Conservation (phyloP, 1,140 invertebrate genomes). For the Cotesia chilonis region DNA sequence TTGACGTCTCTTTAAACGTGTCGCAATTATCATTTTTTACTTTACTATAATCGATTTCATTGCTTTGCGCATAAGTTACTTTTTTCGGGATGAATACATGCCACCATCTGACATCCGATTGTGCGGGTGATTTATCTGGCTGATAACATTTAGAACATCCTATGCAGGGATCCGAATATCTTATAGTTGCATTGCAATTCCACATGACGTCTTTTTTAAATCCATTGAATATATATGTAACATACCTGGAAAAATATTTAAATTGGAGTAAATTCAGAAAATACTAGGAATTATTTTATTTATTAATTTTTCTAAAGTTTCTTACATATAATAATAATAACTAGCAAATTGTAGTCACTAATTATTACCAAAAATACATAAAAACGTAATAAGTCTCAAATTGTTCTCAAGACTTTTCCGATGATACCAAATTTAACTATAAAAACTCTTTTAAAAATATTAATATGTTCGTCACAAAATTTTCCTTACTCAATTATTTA, state of each 20-base stretch:
- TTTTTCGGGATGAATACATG: constrained; percentile 64
- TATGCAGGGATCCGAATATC: constrained; percentile 79
- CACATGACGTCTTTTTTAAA: constrained; percentile 74
- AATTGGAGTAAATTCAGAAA: no score
- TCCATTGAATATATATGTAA: constrained; percentile 68
- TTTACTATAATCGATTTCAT: constrained; percentile 62
- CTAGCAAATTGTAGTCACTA: no score
- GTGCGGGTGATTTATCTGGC: constrained; percentile 45
- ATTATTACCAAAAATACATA: no score
- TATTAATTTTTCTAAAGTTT: no score
- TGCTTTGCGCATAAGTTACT: constrained; percentile 32
- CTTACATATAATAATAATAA: no score
- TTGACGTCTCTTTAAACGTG: constrained; percentile 63
- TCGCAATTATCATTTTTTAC: constrained; percentile 73
- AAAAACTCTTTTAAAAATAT: no score
- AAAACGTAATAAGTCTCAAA: no score
- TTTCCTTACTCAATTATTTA: no score
- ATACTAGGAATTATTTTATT: no score
- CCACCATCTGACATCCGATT: constrained; percentile 64
- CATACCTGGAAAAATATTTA: constrained; percentile 52
- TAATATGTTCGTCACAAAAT: no score
- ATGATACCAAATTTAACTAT: no score
- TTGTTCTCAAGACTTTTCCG: no score
- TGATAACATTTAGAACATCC: constrained; percentile 83
- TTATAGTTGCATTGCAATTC: constrained; percentile 74